Evolutionary conservation across 2,797 vertebrate species (phyloP), one percentile per base, ranked within the genome.

Genomic region (Mustela erminea): DNA sequence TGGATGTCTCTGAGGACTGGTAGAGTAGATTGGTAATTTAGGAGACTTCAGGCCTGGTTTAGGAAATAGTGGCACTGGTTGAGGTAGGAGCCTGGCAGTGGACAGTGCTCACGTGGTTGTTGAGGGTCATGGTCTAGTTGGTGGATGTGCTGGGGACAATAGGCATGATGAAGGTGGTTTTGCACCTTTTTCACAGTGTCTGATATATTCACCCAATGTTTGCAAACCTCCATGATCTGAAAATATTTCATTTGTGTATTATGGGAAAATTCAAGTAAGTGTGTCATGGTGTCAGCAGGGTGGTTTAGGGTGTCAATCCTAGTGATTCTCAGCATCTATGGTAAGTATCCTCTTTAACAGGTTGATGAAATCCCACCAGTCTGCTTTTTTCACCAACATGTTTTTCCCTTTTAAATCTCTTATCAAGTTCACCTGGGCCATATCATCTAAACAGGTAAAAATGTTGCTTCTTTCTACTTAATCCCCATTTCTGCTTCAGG

Each of bases 361-460:
- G 98, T 99, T 99, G 62, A 99, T 99, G 98, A 99, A 99, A 98
- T 99, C 99, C 97, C 99, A 99, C 96, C 99, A 98, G 99, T 99
- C 99, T 0, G 99, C 99, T 98, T 99, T 99, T 98, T 99, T 99
- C 27, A 99, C 99, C 98, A 99, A 98, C 99, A 99, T 99, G 98
- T 99, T 99, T 0, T 99, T 99, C 38, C 99, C 99, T 98, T 99
- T 99, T 99, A 99, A 98, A 94, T 99, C 99, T 7, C 99, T 99
- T 25, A 99, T 99, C 99, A 99, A 99, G 98, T 99, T 99, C 98
- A 99, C 99, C 99, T 99, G 99, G 80, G 99, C 99, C 99, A 99
- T 99, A 90, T 99, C 99, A 98, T 99, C 99, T 99, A 99, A 98
- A 98, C 99, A 99, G 99, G 99, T 99, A 98, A 99, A 99, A 99